Percentiles rank a stretch among this genome's conserved stretches.
Conservation (phyloP, 2,888 invertebrate species). For the Pelosia muscerda region DNA sequence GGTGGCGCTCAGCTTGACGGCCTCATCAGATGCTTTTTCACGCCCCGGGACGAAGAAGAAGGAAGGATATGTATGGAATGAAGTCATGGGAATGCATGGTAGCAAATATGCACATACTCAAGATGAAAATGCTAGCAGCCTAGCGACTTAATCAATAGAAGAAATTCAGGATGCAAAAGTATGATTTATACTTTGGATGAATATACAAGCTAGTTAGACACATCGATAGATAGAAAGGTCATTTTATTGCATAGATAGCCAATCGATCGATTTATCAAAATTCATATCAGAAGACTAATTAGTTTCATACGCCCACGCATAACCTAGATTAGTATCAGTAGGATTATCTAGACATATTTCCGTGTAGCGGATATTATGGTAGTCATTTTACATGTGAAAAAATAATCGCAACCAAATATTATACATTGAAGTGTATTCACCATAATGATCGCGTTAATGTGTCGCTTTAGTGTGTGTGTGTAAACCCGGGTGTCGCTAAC, state of each 20-base stretch:
- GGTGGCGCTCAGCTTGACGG: too few species aligned
- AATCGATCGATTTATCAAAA: conserved; percentile 7
- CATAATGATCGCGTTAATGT: too few species aligned
- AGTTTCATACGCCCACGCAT: conserved; percentile 1
- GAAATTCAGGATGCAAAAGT: neutral
- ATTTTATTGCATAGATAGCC: neutral
- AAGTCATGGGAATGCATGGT: neutral
- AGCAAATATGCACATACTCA: too few species aligned
- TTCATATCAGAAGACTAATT: conserved; percentile 12
- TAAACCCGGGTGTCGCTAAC: too few species aligned
- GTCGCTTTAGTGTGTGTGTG: too few species aligned
- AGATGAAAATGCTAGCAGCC: too few species aligned
- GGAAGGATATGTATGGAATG: too few species aligned
- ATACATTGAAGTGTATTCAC: too few species aligned
- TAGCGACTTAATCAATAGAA: neutral
- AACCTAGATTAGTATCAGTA: conserved; percentile 3
- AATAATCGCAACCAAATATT: neutral
- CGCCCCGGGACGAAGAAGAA: too few species aligned
- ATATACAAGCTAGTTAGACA: neutral
- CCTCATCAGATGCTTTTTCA: too few species aligned
- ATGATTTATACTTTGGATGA: neutral
- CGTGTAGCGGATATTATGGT: neutral
- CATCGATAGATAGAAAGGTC: neutral
- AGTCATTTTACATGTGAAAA: neutral
- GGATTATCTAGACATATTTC: conserved; percentile 3